Conservation (phyloP, 2,113 vertebrate genomes). For the Panurus biarmicus region DNA sequence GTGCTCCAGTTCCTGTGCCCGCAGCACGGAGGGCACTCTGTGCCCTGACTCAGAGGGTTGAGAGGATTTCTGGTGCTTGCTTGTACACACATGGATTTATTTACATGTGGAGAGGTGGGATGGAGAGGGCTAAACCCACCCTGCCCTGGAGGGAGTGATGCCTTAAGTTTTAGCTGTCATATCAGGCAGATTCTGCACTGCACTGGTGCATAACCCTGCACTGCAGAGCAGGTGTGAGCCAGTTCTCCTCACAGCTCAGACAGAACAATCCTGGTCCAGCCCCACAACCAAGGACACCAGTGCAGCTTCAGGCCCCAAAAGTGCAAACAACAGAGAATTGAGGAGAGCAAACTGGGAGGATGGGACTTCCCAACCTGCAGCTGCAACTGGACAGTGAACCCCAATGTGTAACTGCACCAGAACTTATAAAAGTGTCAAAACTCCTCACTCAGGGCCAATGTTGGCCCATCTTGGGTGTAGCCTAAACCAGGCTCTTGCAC, state of each 20-base stretch:
- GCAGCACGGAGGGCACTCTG: not conserved
- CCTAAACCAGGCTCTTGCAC: not conserved
- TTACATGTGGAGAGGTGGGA: not conserved
- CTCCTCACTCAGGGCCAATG: not conserved
- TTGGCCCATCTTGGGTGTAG: not conserved
- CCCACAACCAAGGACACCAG: not conserved
- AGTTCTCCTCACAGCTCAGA: not conserved
- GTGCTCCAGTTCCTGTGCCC: not conserved
- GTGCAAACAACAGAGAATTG: not conserved
- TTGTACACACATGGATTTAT: constrained; percentile 13
- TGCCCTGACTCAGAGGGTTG: not conserved
- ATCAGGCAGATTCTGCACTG: not conserved
- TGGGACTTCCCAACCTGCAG: not conserved
- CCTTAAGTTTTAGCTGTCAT: accelerated
- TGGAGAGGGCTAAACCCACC: not conserved
- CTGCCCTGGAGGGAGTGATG: not conserved
- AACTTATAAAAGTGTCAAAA: not conserved
- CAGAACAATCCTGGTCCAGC: not conserved
- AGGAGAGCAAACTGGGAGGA: not conserved
- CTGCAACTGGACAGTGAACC: not conserved
- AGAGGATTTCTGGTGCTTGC: constrained; percentile 22
- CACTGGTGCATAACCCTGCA: not conserved
- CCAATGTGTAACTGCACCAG: accelerated
- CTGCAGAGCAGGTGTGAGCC: accelerated
- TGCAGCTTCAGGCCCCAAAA: not conserved